Base-by-base conservation (phyloP, 2,888 invertebrate genomes). In the Leucophora obtusa region DNA sequence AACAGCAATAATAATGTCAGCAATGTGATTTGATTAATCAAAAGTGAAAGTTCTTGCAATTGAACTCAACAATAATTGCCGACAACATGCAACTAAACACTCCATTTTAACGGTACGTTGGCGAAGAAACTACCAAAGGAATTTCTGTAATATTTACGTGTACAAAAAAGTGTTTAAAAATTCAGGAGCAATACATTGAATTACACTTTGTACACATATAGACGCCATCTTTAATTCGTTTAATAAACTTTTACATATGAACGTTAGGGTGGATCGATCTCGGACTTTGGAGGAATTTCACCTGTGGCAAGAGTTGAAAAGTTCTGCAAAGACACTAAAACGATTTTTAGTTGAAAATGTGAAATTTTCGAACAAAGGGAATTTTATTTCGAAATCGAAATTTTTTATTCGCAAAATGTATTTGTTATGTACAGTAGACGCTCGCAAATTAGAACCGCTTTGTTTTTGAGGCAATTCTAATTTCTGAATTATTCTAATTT, bases 31-130 rank as follows among this genome's bases (percentile, higher is more conserved):
- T 54, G 74, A 73, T 77, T 77, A 79, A 72, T 66, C 53, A 72
- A 80, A 82, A 83, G 83, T 77, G 79, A 82, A 83, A 83, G 79
- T 80, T 77, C 78, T 79, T 82, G 59, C 73, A 78, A 72, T 80
- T 72, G 56, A 58, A 56, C 18, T 68, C 53, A 58, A 70, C 56
- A 73, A 75, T 72, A 83, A 81, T 78, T 82, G 50, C 66, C 69
- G 72, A 50, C 66, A 73, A 78, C 75, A 82, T 82, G 81, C 79
- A 72, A 82, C 54, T 50, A 10, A 56, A 72, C 14, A 58, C 21
- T 63, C 58, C 33, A 18, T 38, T 70, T 75, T 10, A 60, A 21
- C 28, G 47, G 15, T n/a, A 28, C 4, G 28, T 63, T 68, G 53
- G n/a, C 53, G 18, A 0, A 11, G 53, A 43, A 47, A 62, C 28